These are phyloP conservation scores for Alloscopus bannaensis DNA, from an alignment of 2,888 invertebrate genomes.

Conservation along the genomic window DNA sequence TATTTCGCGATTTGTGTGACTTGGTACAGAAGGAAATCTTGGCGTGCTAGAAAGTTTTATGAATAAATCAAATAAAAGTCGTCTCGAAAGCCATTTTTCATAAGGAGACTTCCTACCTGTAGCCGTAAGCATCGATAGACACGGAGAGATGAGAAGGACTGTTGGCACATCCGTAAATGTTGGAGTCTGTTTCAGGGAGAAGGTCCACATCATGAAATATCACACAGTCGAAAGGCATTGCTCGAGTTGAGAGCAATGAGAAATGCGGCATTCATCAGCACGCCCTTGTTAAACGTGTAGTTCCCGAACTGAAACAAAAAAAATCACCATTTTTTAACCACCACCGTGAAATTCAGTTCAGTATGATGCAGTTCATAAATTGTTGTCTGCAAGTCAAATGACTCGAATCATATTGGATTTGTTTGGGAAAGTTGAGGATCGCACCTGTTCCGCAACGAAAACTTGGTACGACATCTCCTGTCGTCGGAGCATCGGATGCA, in stretches of 20 bases:
- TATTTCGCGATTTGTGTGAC: no score
- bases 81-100: not conserved
- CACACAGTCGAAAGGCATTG: constrained; percentile 72
- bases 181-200: constrained; percentile 93
- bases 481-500: constrained; percentile 77
- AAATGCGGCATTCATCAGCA: constrained; percentile 75
- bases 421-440: no score
- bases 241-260: constrained; percentile 73
- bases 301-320: constrained; percentile 73
- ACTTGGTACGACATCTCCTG: constrained; percentile 78
- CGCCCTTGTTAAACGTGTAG: constrained; percentile 75
- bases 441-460: constrained; percentile 78
- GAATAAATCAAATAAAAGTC: not conserved
- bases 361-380: no score
- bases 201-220: constrained; percentile 98
- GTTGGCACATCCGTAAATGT: constrained; percentile 92
- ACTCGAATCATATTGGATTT: no score
- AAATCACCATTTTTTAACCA: constrained; percentile 1
- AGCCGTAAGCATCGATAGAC: constrained; percentile 89
- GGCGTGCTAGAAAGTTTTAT: not conserved
- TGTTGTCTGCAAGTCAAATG: no score
- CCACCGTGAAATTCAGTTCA: no score
- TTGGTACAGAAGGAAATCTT: not conserved
- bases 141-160: constrained; percentile 96
- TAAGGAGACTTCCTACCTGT: constrained; percentile 79